phyloP scores from a whole-genome alignment of 2,797 vertebrate genomes.

The Sebastes cheni region DNA sequence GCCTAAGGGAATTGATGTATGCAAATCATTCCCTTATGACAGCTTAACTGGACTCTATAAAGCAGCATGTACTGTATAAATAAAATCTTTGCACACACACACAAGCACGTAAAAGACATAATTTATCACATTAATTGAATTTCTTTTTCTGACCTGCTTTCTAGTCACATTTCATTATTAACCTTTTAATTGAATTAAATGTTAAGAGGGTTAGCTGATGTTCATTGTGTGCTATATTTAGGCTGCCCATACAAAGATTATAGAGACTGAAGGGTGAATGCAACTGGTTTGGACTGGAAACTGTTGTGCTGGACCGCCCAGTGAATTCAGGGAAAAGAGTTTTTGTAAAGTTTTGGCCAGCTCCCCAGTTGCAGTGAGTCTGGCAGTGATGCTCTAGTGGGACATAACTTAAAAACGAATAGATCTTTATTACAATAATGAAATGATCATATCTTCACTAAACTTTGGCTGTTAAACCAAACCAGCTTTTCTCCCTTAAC shows the following conservation, averaged over 20 bases:
- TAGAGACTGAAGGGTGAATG: background rate
- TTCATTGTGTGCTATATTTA: background rate
- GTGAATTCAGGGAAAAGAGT: background rate
- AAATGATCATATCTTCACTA: background rate
- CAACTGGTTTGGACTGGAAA: background rate
- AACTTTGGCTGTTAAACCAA: background rate
- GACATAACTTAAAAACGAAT: background rate
- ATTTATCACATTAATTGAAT: slow-evolving; percentile 23
- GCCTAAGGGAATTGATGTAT: background rate
- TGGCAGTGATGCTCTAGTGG: background rate
- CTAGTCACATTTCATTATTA: background rate
- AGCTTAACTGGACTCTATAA: background rate
- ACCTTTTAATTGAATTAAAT: slow-evolving; percentile 21
- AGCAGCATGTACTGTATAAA: background rate
- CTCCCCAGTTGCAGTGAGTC: background rate
- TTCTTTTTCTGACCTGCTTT: slow-evolving; percentile 10
- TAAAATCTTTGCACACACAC: background rate
- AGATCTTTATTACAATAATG: background rate
- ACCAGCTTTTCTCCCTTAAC: background rate
- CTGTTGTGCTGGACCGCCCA: background rate
- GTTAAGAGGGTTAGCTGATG: background rate
- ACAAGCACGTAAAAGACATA: background rate
- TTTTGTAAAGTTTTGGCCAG: background rate
- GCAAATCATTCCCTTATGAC: background rate
- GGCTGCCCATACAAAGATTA: background rate